These are phyloP conservation scores for Chrysocyon brachyurus DNA, from an alignment of 2,797 vertebrate species.

Conservation along the genomic window DNA sequence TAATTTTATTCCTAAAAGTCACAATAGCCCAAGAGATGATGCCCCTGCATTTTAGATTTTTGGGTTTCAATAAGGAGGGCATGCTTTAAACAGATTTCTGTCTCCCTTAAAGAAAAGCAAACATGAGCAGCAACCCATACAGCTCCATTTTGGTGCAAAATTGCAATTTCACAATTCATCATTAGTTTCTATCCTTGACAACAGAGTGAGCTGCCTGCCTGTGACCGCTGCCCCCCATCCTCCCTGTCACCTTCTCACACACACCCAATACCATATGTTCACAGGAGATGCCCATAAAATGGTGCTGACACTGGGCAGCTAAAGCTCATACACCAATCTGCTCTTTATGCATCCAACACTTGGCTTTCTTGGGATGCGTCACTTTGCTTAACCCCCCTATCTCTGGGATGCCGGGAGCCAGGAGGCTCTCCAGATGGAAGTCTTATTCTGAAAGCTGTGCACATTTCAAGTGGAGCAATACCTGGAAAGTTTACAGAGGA, in stretches of 20 bases:
- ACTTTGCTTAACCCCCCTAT: background rate
- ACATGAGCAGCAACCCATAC: background rate
- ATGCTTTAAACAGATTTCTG: background rate
- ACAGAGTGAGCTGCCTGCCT: background rate
- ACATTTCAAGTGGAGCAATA: background rate
- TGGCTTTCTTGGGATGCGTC: rapidly evolving
- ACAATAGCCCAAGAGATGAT: background rate
- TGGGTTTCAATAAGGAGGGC: background rate
- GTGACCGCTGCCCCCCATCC: background rate
- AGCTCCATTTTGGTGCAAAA: background rate
- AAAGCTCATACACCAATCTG: background rate
- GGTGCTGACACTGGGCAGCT: rapidly evolving
- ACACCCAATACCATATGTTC: background rate
- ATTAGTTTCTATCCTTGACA: background rate
- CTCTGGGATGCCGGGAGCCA: background rate
- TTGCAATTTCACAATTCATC: background rate
- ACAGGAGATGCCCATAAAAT: background rate
- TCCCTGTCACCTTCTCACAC: background rate
- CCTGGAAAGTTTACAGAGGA: background rate
- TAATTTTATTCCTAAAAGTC: background rate
- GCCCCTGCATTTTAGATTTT: background rate
- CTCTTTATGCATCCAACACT: background rate
- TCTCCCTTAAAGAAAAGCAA: constrained; percentile 24
- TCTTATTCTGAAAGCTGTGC: constrained; percentile 44
- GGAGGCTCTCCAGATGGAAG: background rate